Conservation (phyloP, 1,140 invertebrate genomes). For the Temnothorax curvispinosus region DNA sequence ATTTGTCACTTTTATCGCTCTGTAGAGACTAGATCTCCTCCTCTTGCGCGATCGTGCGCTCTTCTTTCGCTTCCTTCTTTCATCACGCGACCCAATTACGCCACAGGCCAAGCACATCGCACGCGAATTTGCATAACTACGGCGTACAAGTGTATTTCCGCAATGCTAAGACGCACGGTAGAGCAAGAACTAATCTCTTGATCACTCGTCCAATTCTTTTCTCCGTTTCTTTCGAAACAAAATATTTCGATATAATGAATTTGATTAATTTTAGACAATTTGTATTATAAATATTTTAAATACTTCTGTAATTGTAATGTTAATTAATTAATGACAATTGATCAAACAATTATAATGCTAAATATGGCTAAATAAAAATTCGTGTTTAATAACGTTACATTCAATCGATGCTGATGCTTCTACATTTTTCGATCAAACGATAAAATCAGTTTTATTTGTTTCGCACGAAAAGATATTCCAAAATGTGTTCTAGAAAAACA, state of each 20-base stretch:
- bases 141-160: background rate
- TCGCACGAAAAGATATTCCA: background rate
- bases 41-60: constrained; percentile 27
- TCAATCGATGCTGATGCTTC: background rate
- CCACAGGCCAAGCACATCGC: constrained; percentile 37
- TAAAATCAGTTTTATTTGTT: background rate
- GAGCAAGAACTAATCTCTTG: background rate
- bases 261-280: background rate
- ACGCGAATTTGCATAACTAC: constrained; percentile 44
- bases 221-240: background rate
- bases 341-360: background rate
- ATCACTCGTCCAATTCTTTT: background rate
- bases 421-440: background rate
- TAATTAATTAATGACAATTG: background rate
- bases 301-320: background rate
- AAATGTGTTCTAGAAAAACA: background rate
- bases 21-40: background rate
- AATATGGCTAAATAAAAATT: background rate
- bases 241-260: background rate
- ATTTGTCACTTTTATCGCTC: constrained; percentile 41
- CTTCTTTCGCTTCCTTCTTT: constrained; percentile 51
- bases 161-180: background rate
- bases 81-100: constrained; percentile 48
- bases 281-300: background rate
- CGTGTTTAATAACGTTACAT: background rate